Evolutionary conservation across 2,888 invertebrate genomes (phyloP).

Genomic region (Euzophera pinguis): DNA sequence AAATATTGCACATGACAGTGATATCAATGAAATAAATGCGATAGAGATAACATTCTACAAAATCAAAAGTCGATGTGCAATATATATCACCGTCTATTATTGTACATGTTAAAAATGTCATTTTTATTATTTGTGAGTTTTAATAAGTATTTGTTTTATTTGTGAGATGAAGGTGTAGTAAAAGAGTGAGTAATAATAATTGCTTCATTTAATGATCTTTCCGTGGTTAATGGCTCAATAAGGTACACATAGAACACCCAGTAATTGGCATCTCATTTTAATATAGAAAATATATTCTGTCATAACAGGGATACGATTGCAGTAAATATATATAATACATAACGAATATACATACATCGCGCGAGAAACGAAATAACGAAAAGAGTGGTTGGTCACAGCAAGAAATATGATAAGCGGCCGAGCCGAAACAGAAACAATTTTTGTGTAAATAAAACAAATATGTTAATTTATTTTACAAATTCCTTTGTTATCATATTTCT

Average conservation of each 20-base stretch:
- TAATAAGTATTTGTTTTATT: not conserved
- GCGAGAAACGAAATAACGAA: conserved; percentile 39
- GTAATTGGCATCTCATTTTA: conserved; percentile 68
- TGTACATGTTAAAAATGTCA: too few relatives aligned
- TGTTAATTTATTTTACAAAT: conserved; percentile 79
- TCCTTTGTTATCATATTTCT: conserved; percentile 80
- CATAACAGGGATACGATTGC: conserved; percentile 66
- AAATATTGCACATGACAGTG: too few relatives aligned
- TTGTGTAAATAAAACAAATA: conserved; percentile 73
- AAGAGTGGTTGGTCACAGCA: conserved; percentile 37
- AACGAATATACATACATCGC: conserved; percentile 61
- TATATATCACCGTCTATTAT: too few relatives aligned
- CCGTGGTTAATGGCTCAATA: conserved; percentile 60
- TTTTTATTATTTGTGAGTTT: too few relatives aligned
- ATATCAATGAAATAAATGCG: too few relatives aligned
- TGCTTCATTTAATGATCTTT: conserved; percentile 60
- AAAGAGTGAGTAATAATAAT: conserved; percentile 54
- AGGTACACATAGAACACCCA: conserved; percentile 70
- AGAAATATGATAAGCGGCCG: conserved; percentile 59
- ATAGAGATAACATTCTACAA: too few relatives aligned
- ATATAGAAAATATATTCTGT: conserved; percentile 73
- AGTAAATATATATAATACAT: conserved; percentile 58
- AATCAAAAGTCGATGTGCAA: too few relatives aligned
- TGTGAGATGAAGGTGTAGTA: conserved; percentile 44
- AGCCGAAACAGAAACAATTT: conserved; percentile 33